Evolutionary conservation across 2,888 invertebrate species (phyloP), one percentile per base, ranked within the genome.

Genomic region (Troglohyphantes excavatus): DNA sequence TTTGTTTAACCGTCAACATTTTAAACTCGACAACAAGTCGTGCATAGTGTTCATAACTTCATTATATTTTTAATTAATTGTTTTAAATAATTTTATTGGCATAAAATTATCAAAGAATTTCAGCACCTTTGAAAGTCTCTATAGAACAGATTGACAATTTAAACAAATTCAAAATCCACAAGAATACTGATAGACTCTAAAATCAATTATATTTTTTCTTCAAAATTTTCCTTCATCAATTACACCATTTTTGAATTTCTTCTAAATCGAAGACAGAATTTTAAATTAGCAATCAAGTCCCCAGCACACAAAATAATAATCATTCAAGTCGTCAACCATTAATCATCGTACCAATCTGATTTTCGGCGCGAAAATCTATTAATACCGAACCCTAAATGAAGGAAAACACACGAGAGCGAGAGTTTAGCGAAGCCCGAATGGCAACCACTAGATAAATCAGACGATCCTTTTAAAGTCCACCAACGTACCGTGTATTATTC

Each of bases 371-470:
- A 46, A 76, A 33, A 63, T 17, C 78, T 33, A 78, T 78, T 78
- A 78, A 78, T 78, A 78, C 29, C 78, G 11, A 78, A 7, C 43
- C 5, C 43, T 43, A n/a, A 29, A 75, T 65, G 33, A 61, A 75
- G 26, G 39, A 19, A 17, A 39, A 43, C 63, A 78, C 27, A 61
- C 26, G 19, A 23, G 39, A 26, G 13, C 11, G 6, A 39, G 21
- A 72, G 26, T 46, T 21, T 19, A 19, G 53, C 46, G 19, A 39
- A 78, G 21, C 39, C n/a, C 23, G 33, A 27, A 33, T 53, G 53
- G 53, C 53, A 53, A 53, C 53, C 5, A n/a, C 53, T 5, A 53
- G 53, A 53, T 53, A 53, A 53, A 53, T 53, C 53, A 53, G n/a
- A 53, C 53, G 53, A 53, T 53, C 53, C 53, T 53, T 53, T 53